phyloP scores from a whole-genome alignment of 1,140 invertebrate species.

The Habropoda laboriosa region DNA sequence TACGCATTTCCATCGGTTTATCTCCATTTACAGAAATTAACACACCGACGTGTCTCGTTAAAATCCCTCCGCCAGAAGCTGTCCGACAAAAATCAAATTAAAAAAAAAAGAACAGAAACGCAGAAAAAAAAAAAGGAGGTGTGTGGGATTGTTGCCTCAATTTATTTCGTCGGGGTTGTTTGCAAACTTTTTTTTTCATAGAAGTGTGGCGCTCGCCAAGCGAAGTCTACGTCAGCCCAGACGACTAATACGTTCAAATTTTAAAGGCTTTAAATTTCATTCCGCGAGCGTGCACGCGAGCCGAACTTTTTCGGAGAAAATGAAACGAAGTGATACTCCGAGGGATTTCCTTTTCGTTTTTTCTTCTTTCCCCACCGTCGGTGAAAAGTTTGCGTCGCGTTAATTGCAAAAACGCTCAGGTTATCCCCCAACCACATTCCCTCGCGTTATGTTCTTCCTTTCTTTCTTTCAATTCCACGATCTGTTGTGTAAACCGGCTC shows the following conservation, averaged over 20 bases:
- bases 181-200: not conserved
- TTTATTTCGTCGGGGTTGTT: not conserved
- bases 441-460: no score
- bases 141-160: not conserved
- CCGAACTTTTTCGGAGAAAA: not conserved
- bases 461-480: no score
- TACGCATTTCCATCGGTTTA: no score
- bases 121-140: no score
- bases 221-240: not conserved
- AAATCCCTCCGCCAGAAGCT: not conserved
- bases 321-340: not conserved
- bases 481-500: no score
- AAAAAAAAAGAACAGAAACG: not conserved
- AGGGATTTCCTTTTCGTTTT: not conserved
- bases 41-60: no score
- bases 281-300: not conserved
- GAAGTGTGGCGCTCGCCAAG: no score
- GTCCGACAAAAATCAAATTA: not conserved
- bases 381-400: not conserved
- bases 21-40: no score
- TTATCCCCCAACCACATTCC: no score
- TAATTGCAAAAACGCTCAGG: no score
- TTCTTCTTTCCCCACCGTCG: not conserved
- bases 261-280: conserved; percentile 8
- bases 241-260: not conserved